A percentile compares a stretch with the other conserved stretches of the same genome.
Evolutionary conservation across 2,888 invertebrate genomes (phyloP).

Genomic region (Diarsia dahlii): DNA sequence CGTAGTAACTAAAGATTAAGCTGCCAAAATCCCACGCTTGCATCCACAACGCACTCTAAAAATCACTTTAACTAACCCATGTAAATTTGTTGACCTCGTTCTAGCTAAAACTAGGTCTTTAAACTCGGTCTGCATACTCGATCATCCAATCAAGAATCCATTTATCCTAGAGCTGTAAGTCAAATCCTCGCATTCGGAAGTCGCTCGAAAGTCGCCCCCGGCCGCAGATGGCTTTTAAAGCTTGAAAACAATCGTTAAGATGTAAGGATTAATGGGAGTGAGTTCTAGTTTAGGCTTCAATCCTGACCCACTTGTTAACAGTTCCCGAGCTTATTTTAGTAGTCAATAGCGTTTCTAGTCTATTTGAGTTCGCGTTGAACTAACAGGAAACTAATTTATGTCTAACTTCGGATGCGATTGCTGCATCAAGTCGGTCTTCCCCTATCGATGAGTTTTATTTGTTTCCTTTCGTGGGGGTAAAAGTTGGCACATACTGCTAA

Average conservation of each 20-base stretch:
- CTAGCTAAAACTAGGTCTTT: constrained; percentile 47
- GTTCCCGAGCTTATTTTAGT: constrained; percentile 68
- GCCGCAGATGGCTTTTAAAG: constrained; percentile 83
- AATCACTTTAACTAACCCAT: constrained; percentile 19
- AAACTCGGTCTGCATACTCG: constrained; percentile 51
- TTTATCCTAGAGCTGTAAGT: constrained; percentile 72
- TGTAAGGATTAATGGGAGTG: constrained; percentile 77
- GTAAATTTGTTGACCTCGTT: constrained; percentile 43
- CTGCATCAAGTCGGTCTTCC: constrained; percentile 31
- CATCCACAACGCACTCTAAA: neutral
- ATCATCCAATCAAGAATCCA: constrained; percentile 75
- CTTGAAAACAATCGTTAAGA: constrained; percentile 84
- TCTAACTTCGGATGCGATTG: constrained; percentile 59
- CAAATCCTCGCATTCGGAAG: constrained; percentile 74
- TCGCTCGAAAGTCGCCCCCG: constrained; percentile 71
- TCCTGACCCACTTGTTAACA: constrained; percentile 68
- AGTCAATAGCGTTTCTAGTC: constrained; percentile 65
- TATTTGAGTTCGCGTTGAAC: constrained; percentile 62
- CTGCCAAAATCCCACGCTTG: constrained; percentile 10
- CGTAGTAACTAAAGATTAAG: neutral
- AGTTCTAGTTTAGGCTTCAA: constrained; percentile 65
- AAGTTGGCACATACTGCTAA: constrained; percentile 10
- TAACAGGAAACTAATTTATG: constrained; percentile 68
- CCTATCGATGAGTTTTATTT: constrained; percentile 50
- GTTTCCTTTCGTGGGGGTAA: constrained; percentile 35